Evolutionary conservation across 2,113 vertebrate species (phyloP), one percentile per base, ranked within the genome.

Genomic region (Tiliqua scincoides): DNA sequence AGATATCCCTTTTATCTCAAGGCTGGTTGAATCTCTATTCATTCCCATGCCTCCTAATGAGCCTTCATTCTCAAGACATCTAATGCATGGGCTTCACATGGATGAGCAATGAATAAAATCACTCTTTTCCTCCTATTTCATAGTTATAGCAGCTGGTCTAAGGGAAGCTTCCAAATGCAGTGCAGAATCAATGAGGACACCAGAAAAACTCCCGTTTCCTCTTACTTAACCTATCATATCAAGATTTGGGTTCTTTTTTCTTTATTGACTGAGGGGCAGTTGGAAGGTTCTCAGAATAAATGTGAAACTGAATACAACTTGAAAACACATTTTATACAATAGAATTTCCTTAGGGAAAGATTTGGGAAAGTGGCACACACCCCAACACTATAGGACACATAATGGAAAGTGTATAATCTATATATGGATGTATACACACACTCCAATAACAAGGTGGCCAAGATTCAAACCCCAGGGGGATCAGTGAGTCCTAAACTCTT

Each of bases 41-140:
- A 48, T 83, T 77, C 91, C 90, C 90, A 87, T 93, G 91, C 83
- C 84, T 92, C 90, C 86, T 93, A 85, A 91, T 93, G 93, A 92
- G 75, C 90, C 85, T 93, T 91, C 79, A 91, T 77, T 86, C 89
- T 78, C 23, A 54, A 88, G 74, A 88, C 84, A 90, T 57, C 70
- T 81, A 48, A 40, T 30, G 73, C 43, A 8, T 8, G 77, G 73
- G 73, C 91, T 85, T 57, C 89, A 81, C 81, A 85, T 40, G 88
- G 74, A 87, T 85, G 25, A 4, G 27, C 14, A 70, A 79, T 80
- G 89, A 93, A 91, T 85, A 91, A 92, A 94, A 91, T 14, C 30
- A 48, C 72, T 74, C n/a, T 75, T 30, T 27, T 15, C 25, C 43
- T 75, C 15, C 43, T 75, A n/a, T 54, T 43, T 37, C 27, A 75